These are phyloP conservation scores for Mus musculus DNA, from an alignment of 2,113 vertebrate genomes.

Conservation along the genomic window GRCm39 chr7:29198001-29198500, in stretches of 20 bases:
- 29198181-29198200: no score
- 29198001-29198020: background rate
- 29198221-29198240: background rate
- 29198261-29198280: background rate
- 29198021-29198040: background rate
- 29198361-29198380: no score
- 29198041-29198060: background rate
- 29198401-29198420: background rate
- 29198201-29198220: background rate
- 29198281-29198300: background rate
- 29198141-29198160: background rate
- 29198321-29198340: no score
- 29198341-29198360: no score
- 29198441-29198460: background rate
- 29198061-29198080: background rate
- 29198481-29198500: background rate
- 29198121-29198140: background rate
- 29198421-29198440: background rate
- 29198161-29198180: background rate
- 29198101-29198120: background rate
- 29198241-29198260: background rate
- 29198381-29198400: background rate
- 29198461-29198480: background rate
- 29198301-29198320: conserved; percentile 3
- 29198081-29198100: background rate